Base-by-base conservation (phyloP, 2,113 vertebrate species). In the Zapus hudsonius region DNA sequence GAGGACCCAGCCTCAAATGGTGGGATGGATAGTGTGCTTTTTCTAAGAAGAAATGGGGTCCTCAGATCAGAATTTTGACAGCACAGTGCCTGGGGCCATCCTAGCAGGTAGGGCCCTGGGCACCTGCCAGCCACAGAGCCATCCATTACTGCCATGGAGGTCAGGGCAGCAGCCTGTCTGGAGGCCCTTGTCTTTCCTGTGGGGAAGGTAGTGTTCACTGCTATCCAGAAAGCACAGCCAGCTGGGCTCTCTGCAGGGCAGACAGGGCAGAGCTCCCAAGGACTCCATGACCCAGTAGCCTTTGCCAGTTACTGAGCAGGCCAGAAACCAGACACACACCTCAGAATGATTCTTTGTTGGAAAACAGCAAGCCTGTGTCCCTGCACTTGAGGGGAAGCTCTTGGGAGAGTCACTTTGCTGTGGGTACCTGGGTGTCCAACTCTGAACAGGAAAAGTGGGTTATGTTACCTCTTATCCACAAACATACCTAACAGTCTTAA, bases 131-230 rank as follows among this genome's bases (percentile, higher is more conserved):
- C 47, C 33, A 92, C 91, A 95, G 87, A 92, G 70, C 25, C 96
- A 70, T 73, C 6, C 78, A 83, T 94, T 85, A 94, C 75, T 88
- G 64, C 72, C 72, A 87, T 7, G 0, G 4, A 22, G 96, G 75
- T 89, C 81, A 96, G 96, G 93, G 95, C 92, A 83, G 78, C 95
- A 95, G 93, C 92, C 94, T 93, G 81, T 87, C 79, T 67, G 25
- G 92, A 9, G 89, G 22, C 36, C 97, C 91, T 92, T 93, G 89
- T 80, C 84, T 75, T 70, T 61, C 47, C 19, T 25, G 47, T 31
- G 40, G 4, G 1, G 20, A 90, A 89, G 84, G 91, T 86, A 84
- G 82, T 91, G 52, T 91, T 94, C 92, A 84, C 6, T 90, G 88
- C 82, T 9, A 0, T 69, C 72, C 83, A 85, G 44, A 95, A 90